Conservation (phyloP, 1,140 invertebrate genomes). For the Carcinoscorpius rotundicauda region DNA sequence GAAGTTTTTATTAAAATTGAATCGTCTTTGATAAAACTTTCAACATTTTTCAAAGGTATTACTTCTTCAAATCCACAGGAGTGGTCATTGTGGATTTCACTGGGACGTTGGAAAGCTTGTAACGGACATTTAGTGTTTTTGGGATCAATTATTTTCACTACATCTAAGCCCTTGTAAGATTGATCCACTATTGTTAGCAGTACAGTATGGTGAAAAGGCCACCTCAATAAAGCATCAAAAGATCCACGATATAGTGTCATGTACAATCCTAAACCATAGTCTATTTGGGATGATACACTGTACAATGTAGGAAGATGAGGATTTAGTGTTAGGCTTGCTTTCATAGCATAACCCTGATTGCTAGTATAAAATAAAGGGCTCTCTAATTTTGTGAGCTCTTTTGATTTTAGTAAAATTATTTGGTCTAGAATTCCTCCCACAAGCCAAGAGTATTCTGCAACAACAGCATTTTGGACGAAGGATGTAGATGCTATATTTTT, state of each 20-base stretch:
- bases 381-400: slow-evolving; percentile 8
- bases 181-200: slow-evolving; percentile 13
- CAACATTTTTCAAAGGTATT: too few relatives aligned
- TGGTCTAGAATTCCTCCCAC: neutral
- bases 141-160: slow-evolving; percentile 9
- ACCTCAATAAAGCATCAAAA: slow-evolving; percentile 15
- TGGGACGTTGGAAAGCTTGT: slow-evolving; percentile 11
- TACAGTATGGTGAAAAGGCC: slow-evolving; percentile 16
- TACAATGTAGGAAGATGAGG: neutral
- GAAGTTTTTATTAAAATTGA: too few relatives aligned
- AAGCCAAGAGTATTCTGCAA: slow-evolving; percentile 12
- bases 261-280: slow-evolving; percentile 12
- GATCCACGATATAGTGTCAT: slow-evolving; percentile 16
- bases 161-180: neutral
- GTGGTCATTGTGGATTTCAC: slow-evolving; percentile 1
- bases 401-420: neutral
- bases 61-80: slow-evolving; percentile 9
- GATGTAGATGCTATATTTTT: neutral
- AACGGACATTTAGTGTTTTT: slow-evolving; percentile 2
- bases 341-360: slow-evolving; percentile 12
- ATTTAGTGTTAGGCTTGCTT: slow-evolving; percentile 1
- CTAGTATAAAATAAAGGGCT: slow-evolving; percentile 10
- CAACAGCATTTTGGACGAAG: neutral
- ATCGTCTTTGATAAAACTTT: too few relatives aligned
- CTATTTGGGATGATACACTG: neutral